Conservation (phyloP, 2,888 invertebrate genomes). For the Temnothorax rugatulus region DNA sequence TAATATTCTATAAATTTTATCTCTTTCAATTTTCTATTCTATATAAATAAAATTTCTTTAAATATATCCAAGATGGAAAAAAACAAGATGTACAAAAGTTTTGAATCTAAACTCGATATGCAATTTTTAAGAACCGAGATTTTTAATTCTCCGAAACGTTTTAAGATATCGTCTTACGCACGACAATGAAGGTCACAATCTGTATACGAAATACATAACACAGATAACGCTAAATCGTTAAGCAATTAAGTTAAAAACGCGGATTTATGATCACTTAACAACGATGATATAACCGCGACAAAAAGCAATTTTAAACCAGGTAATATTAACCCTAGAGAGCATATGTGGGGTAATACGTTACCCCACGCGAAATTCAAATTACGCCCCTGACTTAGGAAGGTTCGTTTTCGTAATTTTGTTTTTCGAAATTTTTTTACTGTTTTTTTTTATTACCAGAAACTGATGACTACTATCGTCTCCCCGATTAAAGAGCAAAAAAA, state of each 20-base stretch:
- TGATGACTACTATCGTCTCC: no score
- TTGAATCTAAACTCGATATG: not conserved
- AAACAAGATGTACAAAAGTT: not conserved
- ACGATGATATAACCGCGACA: no score
- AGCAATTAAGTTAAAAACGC: not conserved
- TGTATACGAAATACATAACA: not conserved
- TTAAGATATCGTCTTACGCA: not conserved
- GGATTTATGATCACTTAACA: not conserved
- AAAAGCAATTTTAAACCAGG: no score
- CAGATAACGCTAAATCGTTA: not conserved
- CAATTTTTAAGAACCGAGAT: not conserved
- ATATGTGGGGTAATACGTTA: no score
- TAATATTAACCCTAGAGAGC: no score
- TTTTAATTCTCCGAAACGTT: not conserved
- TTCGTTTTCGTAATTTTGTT: no score
- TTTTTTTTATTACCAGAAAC: no score
- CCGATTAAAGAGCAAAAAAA: no score
- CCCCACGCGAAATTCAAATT: no score
- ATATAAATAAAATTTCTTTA: not conserved
- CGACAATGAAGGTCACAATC: not conserved
- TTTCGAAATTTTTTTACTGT: no score
- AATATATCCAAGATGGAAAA: not conserved
- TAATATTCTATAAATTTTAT: not conserved
- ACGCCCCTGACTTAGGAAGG: no score
- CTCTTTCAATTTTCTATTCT: not conserved